phyloP scores from a whole-genome alignment of 2,113 vertebrate genomes.

The Egretta garzetta region DNA sequence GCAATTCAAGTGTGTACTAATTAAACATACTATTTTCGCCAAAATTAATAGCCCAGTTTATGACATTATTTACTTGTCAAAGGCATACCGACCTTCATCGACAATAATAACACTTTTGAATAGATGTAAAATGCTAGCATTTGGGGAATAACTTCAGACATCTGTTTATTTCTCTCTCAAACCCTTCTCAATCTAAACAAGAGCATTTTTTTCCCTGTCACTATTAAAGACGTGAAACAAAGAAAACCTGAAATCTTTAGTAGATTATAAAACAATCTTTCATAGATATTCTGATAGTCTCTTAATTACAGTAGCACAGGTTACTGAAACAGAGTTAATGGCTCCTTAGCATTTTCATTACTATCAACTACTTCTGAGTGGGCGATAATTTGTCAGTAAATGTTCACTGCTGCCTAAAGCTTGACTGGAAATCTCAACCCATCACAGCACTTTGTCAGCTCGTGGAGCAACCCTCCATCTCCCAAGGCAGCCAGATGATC shows the following conservation, averaged over 20 bases:
- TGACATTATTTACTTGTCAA: neutral
- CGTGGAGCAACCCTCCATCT: conserved; percentile 6
- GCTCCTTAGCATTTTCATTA: neutral
- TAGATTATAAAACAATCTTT: neutral
- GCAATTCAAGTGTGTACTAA: neutral
- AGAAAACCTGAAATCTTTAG: neutral
- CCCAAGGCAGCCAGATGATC: conserved; percentile 16
- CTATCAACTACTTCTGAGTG: neutral
- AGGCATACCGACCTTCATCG: neutral
- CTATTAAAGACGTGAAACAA: neutral
- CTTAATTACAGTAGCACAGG: neutral
- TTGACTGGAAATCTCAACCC: neutral
- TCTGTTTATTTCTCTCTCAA: neutral
- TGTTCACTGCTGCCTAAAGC: neutral
- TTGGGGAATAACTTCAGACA: conserved; percentile 1
- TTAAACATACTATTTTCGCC: neutral
- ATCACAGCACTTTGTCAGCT: neutral
- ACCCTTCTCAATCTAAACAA: neutral
- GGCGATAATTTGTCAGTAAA: neutral
- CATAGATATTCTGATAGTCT: neutral
- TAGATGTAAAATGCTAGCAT: neutral
- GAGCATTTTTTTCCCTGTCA: neutral
- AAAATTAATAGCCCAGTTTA: neutral
- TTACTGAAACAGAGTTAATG: neutral
- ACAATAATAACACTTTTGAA: neutral